A percentile compares a stretch with the other conserved stretches of the same genome.
These are phyloP conservation scores for Egretta garzetta DNA, from an alignment of 2,113 vertebrate species.

Conservation along the genomic window DNA sequence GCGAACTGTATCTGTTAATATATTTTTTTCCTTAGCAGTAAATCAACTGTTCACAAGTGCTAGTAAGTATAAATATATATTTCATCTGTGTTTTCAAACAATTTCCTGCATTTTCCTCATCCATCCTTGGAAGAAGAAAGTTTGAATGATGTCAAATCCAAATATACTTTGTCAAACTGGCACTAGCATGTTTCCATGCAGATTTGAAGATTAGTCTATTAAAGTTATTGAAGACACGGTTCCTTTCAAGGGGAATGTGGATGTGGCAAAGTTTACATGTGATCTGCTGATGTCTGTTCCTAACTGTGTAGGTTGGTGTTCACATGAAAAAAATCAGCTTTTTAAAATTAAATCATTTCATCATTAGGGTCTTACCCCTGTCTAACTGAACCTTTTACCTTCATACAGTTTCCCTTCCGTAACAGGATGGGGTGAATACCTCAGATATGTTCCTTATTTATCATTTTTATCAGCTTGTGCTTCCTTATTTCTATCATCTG, in stretches of 20 bases:
- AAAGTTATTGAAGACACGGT: neutral
- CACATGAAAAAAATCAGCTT: neutral
- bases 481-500: neutral
- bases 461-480: neutral
- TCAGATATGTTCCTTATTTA: neutral
- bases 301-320: neutral
- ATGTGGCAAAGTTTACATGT: neutral
- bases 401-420: neutral
- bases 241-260: neutral
- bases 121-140: neutral
- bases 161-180: neutral
- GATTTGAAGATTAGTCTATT: neutral
- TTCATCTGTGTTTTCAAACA: conserved; percentile 35
- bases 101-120: conserved; percentile 9
- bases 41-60: conserved; percentile 51
- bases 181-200: neutral
- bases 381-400: neutral
- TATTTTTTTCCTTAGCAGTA: conserved; percentile 47
- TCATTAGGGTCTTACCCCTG: neutral
- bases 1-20: conserved; percentile 45
- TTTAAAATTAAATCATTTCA: neutral
- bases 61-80: conserved; percentile 38
- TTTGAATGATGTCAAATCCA: neutral
- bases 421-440: neutral
- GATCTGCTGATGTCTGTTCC: neutral